Evolutionary conservation across 2,888 invertebrate species (phyloP), one percentile per base, ranked within the genome.

Genomic region (Chamaedrilus cognettii): DNA sequence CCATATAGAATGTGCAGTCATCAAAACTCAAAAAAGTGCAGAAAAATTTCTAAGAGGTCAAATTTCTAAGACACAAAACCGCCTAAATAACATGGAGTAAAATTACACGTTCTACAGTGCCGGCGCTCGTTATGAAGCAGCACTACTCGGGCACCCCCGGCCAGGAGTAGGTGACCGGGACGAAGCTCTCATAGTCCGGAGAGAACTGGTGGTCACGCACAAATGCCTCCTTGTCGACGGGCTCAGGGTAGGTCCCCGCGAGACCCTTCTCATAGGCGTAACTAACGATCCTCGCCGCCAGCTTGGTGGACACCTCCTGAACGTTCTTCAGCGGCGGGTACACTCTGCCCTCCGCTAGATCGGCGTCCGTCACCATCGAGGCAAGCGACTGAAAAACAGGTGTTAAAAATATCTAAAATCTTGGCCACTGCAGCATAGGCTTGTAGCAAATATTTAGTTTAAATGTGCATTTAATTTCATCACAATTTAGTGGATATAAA

Each of bases 291-390:
- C 88, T 88, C 51, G 88, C 87, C 30, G 96, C 97, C 77, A 99
- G 96, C 81, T 89, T 88, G 64, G 94, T 85, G 0, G 97, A 97
- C 80, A 94, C 93, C 69, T 91, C 87, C 76, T 91, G 89, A 74
- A 98, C 95, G 70, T 88, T 87, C 51, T 87, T 86, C 19, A 98
- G 87, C 0, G 96, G 94, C 30, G 98, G 98, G 85, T 97, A 99
- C 64, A 99, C 87, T 72, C 94, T 90, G 68, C 98, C 97, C 64
- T 87, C 88, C 1, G 88, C 88, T 77, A 98, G 85, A 84, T 96
- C 91, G 1, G 88, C 87, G 59, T 93, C 88, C 0, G 90, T 88
- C 5, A 96, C 96, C 61, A 93, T 86, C 3, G 89, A 88, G 0
- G 96, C 89, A 65, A 98, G 86, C 64, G 90, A 88, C 89, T 93